These are phyloP conservation scores for Anarrhichthys ocellatus DNA, from an alignment of 2,113 vertebrate species.

Conservation along the genomic window DNA sequence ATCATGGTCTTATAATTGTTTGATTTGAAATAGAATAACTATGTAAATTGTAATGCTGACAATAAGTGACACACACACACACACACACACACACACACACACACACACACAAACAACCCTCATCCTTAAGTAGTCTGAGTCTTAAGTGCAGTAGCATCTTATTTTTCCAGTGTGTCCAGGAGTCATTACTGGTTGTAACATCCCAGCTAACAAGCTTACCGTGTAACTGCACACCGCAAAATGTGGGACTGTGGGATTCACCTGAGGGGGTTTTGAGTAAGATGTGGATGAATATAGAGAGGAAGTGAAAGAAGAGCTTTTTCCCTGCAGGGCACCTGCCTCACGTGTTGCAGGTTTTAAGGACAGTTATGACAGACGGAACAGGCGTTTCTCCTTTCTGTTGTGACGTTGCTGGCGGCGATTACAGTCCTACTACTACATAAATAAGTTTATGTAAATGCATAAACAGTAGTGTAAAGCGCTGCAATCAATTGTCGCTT, in stretches of 20 bases:
- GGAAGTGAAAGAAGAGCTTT: background rate
- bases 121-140: background rate
- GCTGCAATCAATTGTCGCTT: background rate
- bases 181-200: conserved; percentile 4
- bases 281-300: conserved; percentile 20
- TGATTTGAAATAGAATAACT: too few relatives aligned
- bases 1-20: too few relatives aligned
- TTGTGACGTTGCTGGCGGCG: background rate
- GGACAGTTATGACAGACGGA: background rate
- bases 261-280: conserved; percentile 20
- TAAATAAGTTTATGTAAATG: too few relatives aligned
- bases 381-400: background rate
- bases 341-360: background rate
- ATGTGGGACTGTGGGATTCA: background rate
- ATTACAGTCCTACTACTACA: background rate
- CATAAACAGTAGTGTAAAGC: background rate
- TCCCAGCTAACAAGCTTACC: conserved; percentile 28
- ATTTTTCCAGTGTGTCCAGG: background rate
- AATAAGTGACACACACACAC: too few relatives aligned
- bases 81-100: too few relatives aligned
- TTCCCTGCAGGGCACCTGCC: background rate
- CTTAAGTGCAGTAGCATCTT: background rate
- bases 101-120: background rate
- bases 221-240: conserved; percentile 18
- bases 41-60: too few relatives aligned